Evolutionary conservation across 1,140 invertebrate species (phyloP), one percentile per base, ranked within the genome.

Genomic region (Eriosoma lanigerum): DNA sequence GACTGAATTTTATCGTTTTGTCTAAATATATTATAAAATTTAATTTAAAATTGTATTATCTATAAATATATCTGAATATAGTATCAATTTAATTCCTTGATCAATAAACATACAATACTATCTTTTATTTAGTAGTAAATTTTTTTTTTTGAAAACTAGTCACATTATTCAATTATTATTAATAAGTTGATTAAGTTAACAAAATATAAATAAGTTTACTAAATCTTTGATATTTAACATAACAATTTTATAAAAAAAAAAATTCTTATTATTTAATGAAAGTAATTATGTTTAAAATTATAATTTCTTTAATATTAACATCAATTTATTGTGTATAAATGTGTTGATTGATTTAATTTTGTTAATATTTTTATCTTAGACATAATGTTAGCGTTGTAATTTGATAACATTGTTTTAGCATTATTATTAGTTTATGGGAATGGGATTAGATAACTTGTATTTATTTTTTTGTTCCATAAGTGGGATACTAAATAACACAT

Each of bases 401-500:
- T 76, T 44, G 17, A 73, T 54, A 75, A 75, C 50, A 38, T 62
- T 60, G 15, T 56, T 29, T 48, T 26, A 58, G n/a, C 29, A 29
- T 12, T 26, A 24, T 62, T 70, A 50, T 52, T 72, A 78, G 56
- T 48, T 60, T 48, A 58, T 78, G 75, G 75, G 75, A 60, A 60
- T 60, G 75, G 75, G 75, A 60, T 60, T 60, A 78, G 32, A 60
- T 76, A 58, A 44, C 32, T 76, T 58, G 29, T 76, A 76, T 76
- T 75, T 58, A 75, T 75, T 76, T 76, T 76, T 58, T 76, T 58
- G n/a, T 44, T 78, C 75, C 54, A 78, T 62, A 58, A n/a, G 1
- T 78, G 24, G 29, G 56, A 62, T 78, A 62, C 26, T 78, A 62
- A 54, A 44, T 24, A 29, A 29, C 17, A 46, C 60, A 62, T 76